These are phyloP conservation scores for Drosophila quadrilineata DNA, from an alignment of 1,140 invertebrate genomes.

Conservation along the genomic window DNA sequence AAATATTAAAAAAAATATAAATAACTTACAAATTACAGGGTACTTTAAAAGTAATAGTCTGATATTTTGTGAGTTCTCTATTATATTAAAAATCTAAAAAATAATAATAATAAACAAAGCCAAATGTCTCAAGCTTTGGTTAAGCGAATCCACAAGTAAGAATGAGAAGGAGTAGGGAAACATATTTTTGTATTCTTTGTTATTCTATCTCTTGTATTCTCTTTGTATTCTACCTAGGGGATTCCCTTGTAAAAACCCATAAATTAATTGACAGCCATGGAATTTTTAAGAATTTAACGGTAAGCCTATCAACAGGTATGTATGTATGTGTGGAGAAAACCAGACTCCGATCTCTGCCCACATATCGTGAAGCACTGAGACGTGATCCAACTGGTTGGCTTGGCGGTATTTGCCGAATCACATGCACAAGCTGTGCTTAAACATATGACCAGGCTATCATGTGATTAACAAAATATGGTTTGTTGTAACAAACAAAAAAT, in stretches of 20 bases:
- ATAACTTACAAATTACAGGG: too few species aligned
- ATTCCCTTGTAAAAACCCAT: conserved; percentile 18
- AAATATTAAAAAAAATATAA: too few species aligned
- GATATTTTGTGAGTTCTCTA: too few species aligned
- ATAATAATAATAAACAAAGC: too few species aligned
- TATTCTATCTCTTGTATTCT: too few species aligned
- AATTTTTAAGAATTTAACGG: not conserved
- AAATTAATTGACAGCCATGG: not conserved
- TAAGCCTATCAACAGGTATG: conserved; percentile 15
- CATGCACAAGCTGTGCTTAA: conserved; percentile 17
- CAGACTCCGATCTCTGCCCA: conserved; percentile 12
- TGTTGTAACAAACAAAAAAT: not conserved
- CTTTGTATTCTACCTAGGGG: too few species aligned
- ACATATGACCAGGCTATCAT: conserved; percentile 22
- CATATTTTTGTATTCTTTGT: not conserved
- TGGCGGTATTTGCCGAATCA: too few species aligned
- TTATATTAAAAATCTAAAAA: too few species aligned
- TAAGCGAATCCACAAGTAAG: not conserved
- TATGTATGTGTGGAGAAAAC: conserved; percentile 8
- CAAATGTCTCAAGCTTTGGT: too few species aligned
- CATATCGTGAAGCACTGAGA: not conserved
- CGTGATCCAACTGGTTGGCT: conserved; percentile 16
- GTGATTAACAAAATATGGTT: conserved; percentile 10
- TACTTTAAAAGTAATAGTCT: too few species aligned
- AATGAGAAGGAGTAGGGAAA: not conserved